phyloP scores from a whole-genome alignment of 2,113 vertebrate genomes.

The Bostrychus sinensis region DNA sequence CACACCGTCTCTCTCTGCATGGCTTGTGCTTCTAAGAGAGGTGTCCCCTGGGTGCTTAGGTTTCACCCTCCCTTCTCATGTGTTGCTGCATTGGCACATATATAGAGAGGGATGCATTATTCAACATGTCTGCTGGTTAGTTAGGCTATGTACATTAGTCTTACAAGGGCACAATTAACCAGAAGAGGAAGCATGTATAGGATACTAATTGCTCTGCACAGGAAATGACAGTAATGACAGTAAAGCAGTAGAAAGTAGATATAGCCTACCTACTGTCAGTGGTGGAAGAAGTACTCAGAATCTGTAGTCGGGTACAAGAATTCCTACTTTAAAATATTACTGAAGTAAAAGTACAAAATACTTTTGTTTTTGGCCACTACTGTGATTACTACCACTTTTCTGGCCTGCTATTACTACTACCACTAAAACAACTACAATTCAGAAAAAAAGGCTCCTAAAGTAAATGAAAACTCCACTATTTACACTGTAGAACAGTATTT shows the following conservation, averaged over 20 bases:
- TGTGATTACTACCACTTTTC: too few relatives aligned
- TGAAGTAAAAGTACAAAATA: too few relatives aligned
- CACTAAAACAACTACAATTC: too few relatives aligned
- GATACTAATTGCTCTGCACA: slow-evolving; percentile 51
- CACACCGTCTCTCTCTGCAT: slow-evolving; percentile 42
- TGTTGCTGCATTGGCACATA: slow-evolving; percentile 62
- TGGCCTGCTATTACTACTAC: too few relatives aligned
- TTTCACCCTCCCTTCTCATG: slow-evolving; percentile 64
- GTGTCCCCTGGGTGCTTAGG: slow-evolving; percentile 62
- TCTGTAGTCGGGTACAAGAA: background rate
- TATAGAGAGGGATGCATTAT: slow-evolving; percentile 66
- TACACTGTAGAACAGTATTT: too few relatives aligned
- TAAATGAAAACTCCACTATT: too few relatives aligned
- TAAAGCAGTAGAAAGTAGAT: too few relatives aligned
- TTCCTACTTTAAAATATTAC: background rate
- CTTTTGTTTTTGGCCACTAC: too few relatives aligned
- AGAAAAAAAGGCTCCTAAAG: too few relatives aligned
- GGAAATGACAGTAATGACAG: slow-evolving; percentile 23
- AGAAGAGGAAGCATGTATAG: slow-evolving; percentile 30
- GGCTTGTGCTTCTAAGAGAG: slow-evolving; percentile 46
- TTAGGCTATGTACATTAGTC: slow-evolving; percentile 45
- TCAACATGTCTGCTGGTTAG: slow-evolving; percentile 53
- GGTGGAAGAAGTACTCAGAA: background rate
- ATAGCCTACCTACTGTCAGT: too few relatives aligned
- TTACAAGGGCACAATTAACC: slow-evolving; percentile 51